Evolutionary conservation across 53 echinoderm and acorn worm species (phyloP).

Genomic region (Paelopatides confundens): DNA sequence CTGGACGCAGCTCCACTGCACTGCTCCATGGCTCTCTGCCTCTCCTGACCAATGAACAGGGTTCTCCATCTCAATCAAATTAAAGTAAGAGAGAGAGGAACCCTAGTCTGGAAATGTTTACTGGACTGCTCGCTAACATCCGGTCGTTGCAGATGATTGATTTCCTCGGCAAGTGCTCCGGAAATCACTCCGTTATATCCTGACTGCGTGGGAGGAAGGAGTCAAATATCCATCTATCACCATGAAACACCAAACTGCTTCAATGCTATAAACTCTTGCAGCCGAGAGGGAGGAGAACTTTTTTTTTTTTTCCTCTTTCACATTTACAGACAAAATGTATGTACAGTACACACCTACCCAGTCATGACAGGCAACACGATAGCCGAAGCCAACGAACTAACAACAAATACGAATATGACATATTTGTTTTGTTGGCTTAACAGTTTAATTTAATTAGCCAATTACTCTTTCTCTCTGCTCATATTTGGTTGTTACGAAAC

Average conservation of each 20-base stretch:
- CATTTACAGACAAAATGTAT: neutral
- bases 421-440: slow-evolving; percentile 34
- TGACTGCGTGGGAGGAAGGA: slow-evolving; percentile 18
- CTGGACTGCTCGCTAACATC: slow-evolving; percentile 23
- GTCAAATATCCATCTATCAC: slow-evolving; percentile 19
- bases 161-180: slow-evolving; percentile 15
- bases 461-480: neutral
- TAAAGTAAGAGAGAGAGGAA: slow-evolving; percentile 22
- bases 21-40: neutral
- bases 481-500: neutral
- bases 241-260: neutral
- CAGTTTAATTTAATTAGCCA: slow-evolving; percentile 39
- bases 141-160: slow-evolving; percentile 28
- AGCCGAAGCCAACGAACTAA: neutral
- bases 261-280: too few species aligned
- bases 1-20: neutral
- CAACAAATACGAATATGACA: slow-evolving; percentile 1
- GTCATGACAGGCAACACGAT: neutral
- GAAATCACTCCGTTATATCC: slow-evolving; percentile 41
- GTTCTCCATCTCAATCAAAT: neutral
- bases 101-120: slow-evolving; percentile 32
- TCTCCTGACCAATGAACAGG: slow-evolving; percentile 17
- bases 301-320: neutral
- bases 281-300: too few species aligned
- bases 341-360: too few species aligned